Conservation (phyloP, 2,888 invertebrate genomes). For the Gastracanthus pulcherrimus region DNA sequence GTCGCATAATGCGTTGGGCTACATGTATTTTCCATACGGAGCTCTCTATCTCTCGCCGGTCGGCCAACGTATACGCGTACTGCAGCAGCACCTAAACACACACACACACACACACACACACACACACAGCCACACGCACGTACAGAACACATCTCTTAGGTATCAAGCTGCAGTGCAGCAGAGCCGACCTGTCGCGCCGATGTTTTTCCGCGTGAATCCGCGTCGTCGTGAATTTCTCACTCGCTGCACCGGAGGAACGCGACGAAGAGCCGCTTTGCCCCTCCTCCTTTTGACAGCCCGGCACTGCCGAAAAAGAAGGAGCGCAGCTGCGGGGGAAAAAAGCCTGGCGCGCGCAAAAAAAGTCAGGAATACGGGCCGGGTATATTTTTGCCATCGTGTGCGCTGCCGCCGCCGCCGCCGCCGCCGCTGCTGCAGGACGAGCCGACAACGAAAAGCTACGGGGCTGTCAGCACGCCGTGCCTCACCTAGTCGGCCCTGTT, state of each 20-base stretch:
- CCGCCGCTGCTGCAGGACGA: too few species aligned
- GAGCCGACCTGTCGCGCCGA: too few species aligned
- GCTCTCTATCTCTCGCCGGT: neutral
- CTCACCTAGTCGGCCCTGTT: constrained; percentile 16
- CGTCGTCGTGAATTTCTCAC: constrained; percentile 19
- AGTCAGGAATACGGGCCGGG: neutral
- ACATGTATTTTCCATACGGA: constrained; percentile 14
- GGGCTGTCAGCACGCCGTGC: constrained; percentile 26
- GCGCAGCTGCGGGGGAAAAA: neutral
- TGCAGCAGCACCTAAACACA: too few species aligned
- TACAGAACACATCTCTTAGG: neutral
- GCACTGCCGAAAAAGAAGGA: constrained; percentile 7
- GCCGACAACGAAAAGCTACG: constrained; percentile 22
- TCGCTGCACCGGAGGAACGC: neutral
- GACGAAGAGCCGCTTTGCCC: neutral
- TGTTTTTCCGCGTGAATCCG: neutral
- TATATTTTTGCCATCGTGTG: constrained; percentile 32
- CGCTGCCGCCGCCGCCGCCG: too few species aligned
- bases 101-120: neutral
- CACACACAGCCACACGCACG: neutral
- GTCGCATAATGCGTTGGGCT: constrained; percentile 8
- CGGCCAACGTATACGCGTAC: neutral
- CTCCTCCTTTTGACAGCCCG: neutral
- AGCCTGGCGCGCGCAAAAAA: too few species aligned
- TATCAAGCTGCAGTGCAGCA: neutral